phyloP scores from a whole-genome alignment of 2,797 vertebrate species.

The Sebastes diaconus region DNA sequence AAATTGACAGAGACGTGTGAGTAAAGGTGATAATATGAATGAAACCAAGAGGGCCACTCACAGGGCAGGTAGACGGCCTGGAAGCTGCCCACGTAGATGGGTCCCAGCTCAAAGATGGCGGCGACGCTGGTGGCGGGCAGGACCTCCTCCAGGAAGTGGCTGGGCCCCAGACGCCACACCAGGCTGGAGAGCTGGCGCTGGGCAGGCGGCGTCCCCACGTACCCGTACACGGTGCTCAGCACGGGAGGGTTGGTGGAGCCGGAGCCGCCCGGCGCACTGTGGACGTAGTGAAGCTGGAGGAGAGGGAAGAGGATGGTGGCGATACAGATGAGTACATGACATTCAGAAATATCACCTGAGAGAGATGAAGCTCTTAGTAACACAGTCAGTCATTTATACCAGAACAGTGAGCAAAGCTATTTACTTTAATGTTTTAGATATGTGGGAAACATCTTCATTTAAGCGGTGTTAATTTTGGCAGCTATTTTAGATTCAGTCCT shows the following conservation, averaged over 20 bases:
- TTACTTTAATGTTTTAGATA: neutral
- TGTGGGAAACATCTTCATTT: neutral
- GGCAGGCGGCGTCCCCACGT: constrained; percentile 92
- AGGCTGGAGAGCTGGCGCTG: constrained; percentile 92
- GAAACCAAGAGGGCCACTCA: constrained; percentile 29
- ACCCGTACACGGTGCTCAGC: constrained; percentile 93
- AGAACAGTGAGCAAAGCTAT: neutral
- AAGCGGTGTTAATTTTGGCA: neutral
- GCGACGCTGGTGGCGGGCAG: constrained; percentile 89
- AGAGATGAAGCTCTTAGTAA: neutral
- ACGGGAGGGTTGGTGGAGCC: constrained; percentile 94
- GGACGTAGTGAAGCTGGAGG: constrained; percentile 93
- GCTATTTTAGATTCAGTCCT: neutral
- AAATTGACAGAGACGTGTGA: neutral
- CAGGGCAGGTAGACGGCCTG: constrained; percentile 94
- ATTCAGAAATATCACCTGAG: neutral
- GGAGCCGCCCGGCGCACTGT: constrained; percentile 91
- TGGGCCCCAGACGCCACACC: constrained; percentile 96
- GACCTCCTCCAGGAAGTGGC: constrained; percentile 96
- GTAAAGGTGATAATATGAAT: neutral
- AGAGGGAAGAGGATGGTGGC: neutral
- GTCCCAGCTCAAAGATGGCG: constrained; percentile 93
- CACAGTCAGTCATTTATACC: neutral
- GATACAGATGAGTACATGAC: neutral
- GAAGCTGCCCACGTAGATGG: constrained; percentile 94